phyloP scores from a whole-genome alignment of 2,797 vertebrate species.

The Cyprinella venusta region DNA sequence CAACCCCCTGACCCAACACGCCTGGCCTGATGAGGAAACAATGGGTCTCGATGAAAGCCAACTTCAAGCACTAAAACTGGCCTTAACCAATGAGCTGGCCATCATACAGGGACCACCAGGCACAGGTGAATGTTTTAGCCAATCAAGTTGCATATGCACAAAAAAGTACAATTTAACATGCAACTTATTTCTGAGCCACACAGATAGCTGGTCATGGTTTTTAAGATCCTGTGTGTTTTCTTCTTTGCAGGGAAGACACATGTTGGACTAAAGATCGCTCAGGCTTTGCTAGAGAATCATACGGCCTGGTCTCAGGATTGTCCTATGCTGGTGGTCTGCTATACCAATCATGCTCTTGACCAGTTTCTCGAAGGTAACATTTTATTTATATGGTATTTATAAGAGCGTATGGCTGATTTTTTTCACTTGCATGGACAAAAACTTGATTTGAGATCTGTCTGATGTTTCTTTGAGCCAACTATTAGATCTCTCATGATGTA shows the following conservation, averaged over 20 bases:
- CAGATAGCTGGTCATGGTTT: not conserved
- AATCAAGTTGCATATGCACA: not conserved
- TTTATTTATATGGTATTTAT: not conserved
- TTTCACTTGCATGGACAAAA: not conserved
- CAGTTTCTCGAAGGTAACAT: conserved; percentile 95
- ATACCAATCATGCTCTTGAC: conserved; percentile 96
- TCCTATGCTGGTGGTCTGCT: conserved; percentile 93
- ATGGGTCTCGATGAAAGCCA: conserved; percentile 90
- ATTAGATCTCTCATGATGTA: not conserved
- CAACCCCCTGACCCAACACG: conserved; percentile 70
- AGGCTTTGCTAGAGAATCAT: conserved; percentile 83
- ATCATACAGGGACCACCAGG: conserved; percentile 96
- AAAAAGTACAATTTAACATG: not conserved
- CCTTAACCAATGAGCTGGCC: conserved; percentile 91
- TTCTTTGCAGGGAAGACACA: conserved; percentile 89
- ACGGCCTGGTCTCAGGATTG: conserved; percentile 68
- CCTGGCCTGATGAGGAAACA: conserved; percentile 84
- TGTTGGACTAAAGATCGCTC: conserved; percentile 90
- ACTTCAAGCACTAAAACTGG: conserved; percentile 84
- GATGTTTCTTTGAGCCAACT: not conserved
- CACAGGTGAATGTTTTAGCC: conserved; percentile 77
- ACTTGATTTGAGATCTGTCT: not conserved
- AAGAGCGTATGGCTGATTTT: not conserved
- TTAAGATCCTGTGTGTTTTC: conserved; percentile 36
- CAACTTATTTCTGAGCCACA: not conserved